phyloP scores from a whole-genome alignment of 2,113 vertebrate species.

The Ptychochromis oligacanthus region DNA sequence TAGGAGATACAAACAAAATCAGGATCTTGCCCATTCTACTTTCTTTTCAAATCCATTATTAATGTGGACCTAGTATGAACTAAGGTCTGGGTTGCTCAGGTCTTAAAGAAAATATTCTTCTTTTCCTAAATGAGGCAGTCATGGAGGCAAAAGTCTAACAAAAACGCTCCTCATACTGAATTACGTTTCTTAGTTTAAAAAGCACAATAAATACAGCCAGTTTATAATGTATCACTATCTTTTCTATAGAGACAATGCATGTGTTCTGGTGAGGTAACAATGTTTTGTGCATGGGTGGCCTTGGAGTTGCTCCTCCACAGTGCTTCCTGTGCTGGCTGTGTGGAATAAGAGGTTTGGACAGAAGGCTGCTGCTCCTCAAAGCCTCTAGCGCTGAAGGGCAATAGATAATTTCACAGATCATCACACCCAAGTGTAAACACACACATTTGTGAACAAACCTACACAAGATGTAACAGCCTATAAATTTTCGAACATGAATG shows the following conservation, averaged over 20 bases:
- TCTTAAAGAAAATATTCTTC: too few species aligned
- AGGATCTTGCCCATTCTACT: not conserved
- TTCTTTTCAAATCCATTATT: not conserved
- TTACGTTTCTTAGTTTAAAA: too few species aligned
- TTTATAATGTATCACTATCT: not conserved
- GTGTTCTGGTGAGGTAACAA: not conserved
- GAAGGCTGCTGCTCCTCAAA: conserved; percentile 53
- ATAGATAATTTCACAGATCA: conserved; percentile 68
- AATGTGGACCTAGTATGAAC: too few species aligned
- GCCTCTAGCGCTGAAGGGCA: conserved; percentile 39
- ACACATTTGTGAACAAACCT: conserved; percentile 8
- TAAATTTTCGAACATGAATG: not conserved
- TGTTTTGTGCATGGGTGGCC: conserved; percentile 46
- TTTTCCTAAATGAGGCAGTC: too few species aligned
- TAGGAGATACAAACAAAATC: not conserved
- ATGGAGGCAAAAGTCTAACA: too few species aligned
- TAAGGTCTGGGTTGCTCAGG: too few species aligned
- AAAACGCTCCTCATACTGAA: too few species aligned
- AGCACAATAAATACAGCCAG: not conserved
- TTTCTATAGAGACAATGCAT: not conserved
- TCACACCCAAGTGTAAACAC: conserved; percentile 44
- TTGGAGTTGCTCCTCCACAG: conserved; percentile 12
- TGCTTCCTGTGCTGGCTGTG: conserved; percentile 21
- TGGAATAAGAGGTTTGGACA: conserved; percentile 53
- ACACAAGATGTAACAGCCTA: not conserved